Conservation (phyloP, 2,797 vertebrate species). For the Aphelocoma californica region DNA sequence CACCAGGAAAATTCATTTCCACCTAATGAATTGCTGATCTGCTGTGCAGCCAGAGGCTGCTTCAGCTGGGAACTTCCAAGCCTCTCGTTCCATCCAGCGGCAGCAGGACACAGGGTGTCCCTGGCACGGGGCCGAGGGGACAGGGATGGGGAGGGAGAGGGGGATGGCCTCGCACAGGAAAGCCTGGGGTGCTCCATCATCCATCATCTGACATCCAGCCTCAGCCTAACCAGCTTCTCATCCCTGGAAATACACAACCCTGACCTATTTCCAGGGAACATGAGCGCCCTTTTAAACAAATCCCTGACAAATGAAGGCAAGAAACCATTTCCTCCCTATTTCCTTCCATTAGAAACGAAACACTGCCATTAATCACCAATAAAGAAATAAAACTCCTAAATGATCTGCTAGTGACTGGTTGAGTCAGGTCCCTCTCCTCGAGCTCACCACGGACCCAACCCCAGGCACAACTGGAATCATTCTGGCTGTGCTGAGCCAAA, state of each 20-base stretch:
- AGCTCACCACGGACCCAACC: neutral
- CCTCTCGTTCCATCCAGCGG: rapidly evolving
- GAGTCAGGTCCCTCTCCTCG: neutral
- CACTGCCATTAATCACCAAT: slow-evolving; percentile 43
- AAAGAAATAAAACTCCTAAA: slow-evolving; percentile 25
- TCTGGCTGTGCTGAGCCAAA: neutral
- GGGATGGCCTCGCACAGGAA: neutral
- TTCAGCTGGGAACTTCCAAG: neutral
- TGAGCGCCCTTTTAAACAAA: neutral
- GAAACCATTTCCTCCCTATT: slow-evolving; percentile 57
- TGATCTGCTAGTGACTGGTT: neutral
- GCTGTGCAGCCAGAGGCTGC: neutral
- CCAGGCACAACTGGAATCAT: neutral
- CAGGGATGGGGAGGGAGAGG: neutral
- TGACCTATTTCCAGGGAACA: neutral
- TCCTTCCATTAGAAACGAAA: slow-evolving; percentile 50
- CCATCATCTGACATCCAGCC: slow-evolving; percentile 24
- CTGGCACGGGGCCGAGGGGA: neutral
- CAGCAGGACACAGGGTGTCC: neutral
- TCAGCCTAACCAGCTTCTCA: neutral
- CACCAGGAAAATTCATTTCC: neutral
- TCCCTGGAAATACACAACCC: neutral
- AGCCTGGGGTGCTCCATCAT: neutral
- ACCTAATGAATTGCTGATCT: neutral
- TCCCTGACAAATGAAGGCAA: slow-evolving; percentile 32